Evolutionary conservation across 2,888 invertebrate species (phyloP).

Genomic region (Volucella bombylans): DNA sequence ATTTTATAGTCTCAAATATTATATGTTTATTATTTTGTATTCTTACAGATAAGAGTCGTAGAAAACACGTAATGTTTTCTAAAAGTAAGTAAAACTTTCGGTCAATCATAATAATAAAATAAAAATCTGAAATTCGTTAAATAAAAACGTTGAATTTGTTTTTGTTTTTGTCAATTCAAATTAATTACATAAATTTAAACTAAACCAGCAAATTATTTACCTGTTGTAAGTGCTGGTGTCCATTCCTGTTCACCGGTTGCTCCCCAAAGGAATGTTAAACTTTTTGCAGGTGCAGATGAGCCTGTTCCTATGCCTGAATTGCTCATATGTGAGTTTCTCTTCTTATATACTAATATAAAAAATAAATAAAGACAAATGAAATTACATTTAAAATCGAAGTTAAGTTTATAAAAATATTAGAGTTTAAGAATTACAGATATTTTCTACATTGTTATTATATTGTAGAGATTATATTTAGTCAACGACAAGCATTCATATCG

Average conservation of each 20-base stretch:
- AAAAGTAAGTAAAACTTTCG: too few species aligned
- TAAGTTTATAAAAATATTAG: not conserved
- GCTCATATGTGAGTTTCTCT: slow-evolving; percentile 78
- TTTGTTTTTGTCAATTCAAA: not conserved
- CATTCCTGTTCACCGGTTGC: slow-evolving; percentile 98
- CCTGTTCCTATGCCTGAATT: slow-evolving; percentile 75
- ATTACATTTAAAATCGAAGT: not conserved
- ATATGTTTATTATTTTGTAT: too few species aligned
- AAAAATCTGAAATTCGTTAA: too few species aligned
- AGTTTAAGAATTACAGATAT: too few species aligned
- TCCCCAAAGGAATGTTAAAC: slow-evolving; percentile 92
- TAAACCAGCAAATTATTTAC: slow-evolving; percentile 80
- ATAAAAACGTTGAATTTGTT: not conserved
- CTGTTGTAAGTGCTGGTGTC: slow-evolving; percentile 97
- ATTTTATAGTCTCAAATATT: too few species aligned
- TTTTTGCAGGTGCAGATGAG: slow-evolving; percentile 80
- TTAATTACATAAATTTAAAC: not conserved
- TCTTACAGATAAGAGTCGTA: too few species aligned
- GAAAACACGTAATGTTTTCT: too few species aligned
- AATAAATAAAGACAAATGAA: not conserved
- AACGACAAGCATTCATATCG: too few species aligned
- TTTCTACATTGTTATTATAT: too few species aligned
- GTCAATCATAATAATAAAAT: too few species aligned
- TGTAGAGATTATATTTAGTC: too few species aligned
- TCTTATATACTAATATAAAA: slow-evolving; percentile 76